Conservation (phyloP, 1,140 invertebrate genomes). For the Lucilia sericata region DNA sequence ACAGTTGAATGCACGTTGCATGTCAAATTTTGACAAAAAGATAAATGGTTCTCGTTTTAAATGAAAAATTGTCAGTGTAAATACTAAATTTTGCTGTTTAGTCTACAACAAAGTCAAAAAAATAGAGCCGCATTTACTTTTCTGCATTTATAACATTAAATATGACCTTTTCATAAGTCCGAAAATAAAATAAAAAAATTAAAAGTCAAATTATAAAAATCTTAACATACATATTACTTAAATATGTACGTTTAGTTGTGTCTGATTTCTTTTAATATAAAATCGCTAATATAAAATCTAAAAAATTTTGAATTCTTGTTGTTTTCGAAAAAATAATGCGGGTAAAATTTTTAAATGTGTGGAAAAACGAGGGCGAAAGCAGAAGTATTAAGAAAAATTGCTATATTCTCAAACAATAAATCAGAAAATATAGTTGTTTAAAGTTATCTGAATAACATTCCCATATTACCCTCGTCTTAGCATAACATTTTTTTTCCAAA, state of each 20-base stretch:
- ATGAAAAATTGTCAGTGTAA: conserved; percentile 38
- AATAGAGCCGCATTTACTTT: background rate
- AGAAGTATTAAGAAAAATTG: no score
- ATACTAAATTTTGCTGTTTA: background rate
- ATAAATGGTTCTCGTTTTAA: conserved; percentile 39
- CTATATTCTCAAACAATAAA: no score
- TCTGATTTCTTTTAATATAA: background rate
- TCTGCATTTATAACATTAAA: background rate
- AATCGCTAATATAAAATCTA: background rate
- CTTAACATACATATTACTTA: no score
- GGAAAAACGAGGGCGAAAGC: background rate
- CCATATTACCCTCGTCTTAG: no score
- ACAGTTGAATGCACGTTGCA: conserved; percentile 43
- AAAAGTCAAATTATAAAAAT: background rate
- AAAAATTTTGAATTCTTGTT: background rate
- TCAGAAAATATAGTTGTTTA: no score
- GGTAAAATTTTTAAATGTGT: background rate
- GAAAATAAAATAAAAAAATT: background rate
- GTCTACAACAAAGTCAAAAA: background rate
- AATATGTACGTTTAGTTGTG: background rate
- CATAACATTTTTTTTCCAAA: background rate
- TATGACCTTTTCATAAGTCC: conserved; percentile 27
- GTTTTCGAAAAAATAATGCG: background rate
- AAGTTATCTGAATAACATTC: no score
- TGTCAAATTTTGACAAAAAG: conserved; percentile 44